Evolutionary conservation across 2,797 vertebrate genomes (phyloP), one percentile per base, ranked within the genome.

Genomic region (Eutrigla gurnardus): DNA sequence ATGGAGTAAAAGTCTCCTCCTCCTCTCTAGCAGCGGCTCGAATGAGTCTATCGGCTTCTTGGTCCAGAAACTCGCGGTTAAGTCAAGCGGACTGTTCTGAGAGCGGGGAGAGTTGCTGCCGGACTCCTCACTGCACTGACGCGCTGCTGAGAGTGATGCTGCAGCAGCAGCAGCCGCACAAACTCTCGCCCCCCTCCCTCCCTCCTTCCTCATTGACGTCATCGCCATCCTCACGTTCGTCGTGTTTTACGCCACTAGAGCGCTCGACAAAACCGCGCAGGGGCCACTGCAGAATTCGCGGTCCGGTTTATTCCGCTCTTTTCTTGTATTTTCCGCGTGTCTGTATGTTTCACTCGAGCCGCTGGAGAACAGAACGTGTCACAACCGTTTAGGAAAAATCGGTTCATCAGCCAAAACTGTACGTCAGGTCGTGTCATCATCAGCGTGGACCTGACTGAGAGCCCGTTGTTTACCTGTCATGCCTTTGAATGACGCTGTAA

Each of bases 171-270:
- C 89, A 85, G 78, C 75, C 54, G 75, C 79, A 67, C 86, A 77
- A 50, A 57, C 81, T 58, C 81, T 15, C 61, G 17, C 59, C 59
- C 17, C 70, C 46, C 14, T 0, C 53, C 65, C 55, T 17, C 70
- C 55, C 60, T 35, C 40, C 63, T 55, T 78, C 65, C 80, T 88
- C 88, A 91, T 91, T 95, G 94, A 95, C 95, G 95, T 94, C 94
- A 94, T 86, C 32, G 78, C 64, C 84, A 87, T 65, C 80, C 84
- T 81, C 78, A 91, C 88, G 88, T 80, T 89, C 77, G 84, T 87
- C 76, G 75, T 76, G 66, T 84, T 91, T 93, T 90, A 92, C 92
- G 92, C 90, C 92, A 91, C 92, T 87, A 78, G 80, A 57, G 79
- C 25, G 81, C 54, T 61, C 33, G 83, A 65, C 69, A 83, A 25